A percentile compares a stretch with the other conserved stretches of the same genome.
phyloP scores from a whole-genome alignment of 1,140 invertebrate species.

The Globodera ellingtonae region DNA sequence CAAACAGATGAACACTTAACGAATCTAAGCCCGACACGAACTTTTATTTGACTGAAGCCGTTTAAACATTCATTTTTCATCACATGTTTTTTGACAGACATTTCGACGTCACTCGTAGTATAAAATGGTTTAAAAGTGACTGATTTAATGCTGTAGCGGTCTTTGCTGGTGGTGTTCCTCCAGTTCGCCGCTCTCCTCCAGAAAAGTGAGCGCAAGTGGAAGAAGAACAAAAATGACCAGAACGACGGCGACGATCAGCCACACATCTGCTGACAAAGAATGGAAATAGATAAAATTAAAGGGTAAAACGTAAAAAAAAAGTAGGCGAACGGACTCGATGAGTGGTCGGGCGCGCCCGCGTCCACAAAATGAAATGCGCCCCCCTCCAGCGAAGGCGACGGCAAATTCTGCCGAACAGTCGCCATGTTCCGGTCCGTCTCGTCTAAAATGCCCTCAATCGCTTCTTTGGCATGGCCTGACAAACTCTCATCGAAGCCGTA shows the following conservation, averaged over 20 bases:
- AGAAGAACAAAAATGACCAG: slow-evolving; percentile 41
- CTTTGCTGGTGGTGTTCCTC: slow-evolving; percentile 39
- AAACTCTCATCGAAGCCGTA: slow-evolving; percentile 1
- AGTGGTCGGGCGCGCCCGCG: slow-evolving; percentile 41
- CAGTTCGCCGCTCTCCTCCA: slow-evolving; percentile 42
- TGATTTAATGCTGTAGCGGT: neutral
- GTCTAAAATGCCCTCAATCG: slow-evolving; percentile 37
- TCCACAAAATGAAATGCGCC: slow-evolving; percentile 47
- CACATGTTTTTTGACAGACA: neutral
- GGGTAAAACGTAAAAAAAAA: slow-evolving; percentile 13
- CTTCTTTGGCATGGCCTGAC: slow-evolving; percentile 10
- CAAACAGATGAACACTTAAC: neutral
- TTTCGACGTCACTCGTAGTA: neutral
- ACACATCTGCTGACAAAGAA: slow-evolving; percentile 24
- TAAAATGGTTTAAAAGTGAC: neutral
- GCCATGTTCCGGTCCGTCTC: slow-evolving; percentile 42
- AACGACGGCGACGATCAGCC: slow-evolving; percentile 38
- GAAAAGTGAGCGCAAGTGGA: slow-evolving; percentile 35
- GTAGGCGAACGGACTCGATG: slow-evolving; percentile 16
- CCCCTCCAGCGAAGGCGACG: slow-evolving; percentile 40
- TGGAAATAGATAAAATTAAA: slow-evolving; percentile 10
- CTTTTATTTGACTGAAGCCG: neutral
- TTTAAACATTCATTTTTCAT: neutral
- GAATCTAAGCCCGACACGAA: neutral
- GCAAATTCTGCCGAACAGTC: slow-evolving; percentile 42